phyloP scores from a whole-genome alignment of 1,140 invertebrate species.

The Macrosteles quadrilineatus region DNA sequence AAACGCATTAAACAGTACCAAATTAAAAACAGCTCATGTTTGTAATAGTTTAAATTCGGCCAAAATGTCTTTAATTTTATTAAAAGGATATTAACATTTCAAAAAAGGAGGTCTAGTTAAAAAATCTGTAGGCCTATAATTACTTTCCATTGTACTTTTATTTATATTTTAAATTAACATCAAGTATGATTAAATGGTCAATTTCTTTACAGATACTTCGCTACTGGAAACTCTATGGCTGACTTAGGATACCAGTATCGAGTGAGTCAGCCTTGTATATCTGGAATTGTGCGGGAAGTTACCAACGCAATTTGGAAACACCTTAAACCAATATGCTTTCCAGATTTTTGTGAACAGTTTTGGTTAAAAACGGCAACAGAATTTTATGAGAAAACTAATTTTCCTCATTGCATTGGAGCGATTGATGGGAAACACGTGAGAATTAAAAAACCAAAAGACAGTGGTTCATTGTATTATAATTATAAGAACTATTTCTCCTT shows the following conservation, averaged over 20 bases:
- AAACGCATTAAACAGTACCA: neutral
- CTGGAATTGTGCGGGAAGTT: conserved; percentile 34
- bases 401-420: conserved; percentile 49
- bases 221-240: conserved; percentile 4
- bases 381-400: conserved; percentile 37
- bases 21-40: neutral
- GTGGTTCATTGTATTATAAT: conserved; percentile 33
- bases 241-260: conserved; percentile 31
- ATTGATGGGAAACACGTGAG: conserved; percentile 32
- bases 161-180: too few relatives aligned
- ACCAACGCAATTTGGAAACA: conserved; percentile 37
- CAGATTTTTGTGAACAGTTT: conserved; percentile 32
- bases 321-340: conserved; percentile 23
- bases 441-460: conserved; percentile 11
- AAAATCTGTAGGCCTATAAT: neutral
- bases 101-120: too few relatives aligned
- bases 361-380: conserved; percentile 22
- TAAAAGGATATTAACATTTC: too few relatives aligned
- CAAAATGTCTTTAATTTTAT: neutral
- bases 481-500: conserved; percentile 37
- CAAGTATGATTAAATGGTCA: neutral
- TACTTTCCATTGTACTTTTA: neutral
- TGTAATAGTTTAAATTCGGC: neutral
- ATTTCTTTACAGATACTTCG: conserved; percentile 17
- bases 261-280: conserved; percentile 25